Conservation (phyloP, 2,888 invertebrate species). For the Onthophagus sagittarius region DNA sequence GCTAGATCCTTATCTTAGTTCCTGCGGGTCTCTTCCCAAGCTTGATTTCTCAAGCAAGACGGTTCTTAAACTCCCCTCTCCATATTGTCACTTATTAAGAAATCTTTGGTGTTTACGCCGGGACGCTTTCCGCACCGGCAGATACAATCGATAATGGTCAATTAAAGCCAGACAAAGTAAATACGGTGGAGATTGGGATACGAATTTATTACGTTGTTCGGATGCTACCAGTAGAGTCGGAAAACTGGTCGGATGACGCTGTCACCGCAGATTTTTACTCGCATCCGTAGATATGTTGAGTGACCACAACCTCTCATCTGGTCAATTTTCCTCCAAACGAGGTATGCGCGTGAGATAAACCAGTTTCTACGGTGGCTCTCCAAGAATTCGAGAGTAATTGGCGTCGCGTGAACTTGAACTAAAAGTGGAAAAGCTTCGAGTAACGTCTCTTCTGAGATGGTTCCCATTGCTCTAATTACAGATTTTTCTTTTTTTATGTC, state of each 20-base stretch:
- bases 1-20: slow-evolving; percentile 8
- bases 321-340: neutral
- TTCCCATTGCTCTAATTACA: neutral
- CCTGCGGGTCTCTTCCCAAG: slow-evolving; percentile 2
- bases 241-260: neutral
- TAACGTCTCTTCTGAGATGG: neutral
- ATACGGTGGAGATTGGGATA: neutral
- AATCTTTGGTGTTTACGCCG: neutral
- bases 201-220: neutral
- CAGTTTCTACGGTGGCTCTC: neutral
- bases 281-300: neutral
- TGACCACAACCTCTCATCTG: neutral
- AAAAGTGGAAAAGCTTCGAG: neutral
- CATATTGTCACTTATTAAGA: neutral
- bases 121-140: neutral
- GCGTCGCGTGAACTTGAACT: neutral
- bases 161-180: neutral
- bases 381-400: neutral
- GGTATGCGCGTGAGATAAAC: neutral
- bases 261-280: neutral
- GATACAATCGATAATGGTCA: neutral
- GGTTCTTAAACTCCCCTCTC: neutral
- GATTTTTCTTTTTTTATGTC: neutral
- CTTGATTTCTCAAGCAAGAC: slow-evolving; percentile 6
- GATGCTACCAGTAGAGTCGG: neutral